A percentile compares a stretch with the other conserved stretches of the same genome.
Conservation (phyloP, 2,113 vertebrate genomes). For the Crotalus horridus region DNA sequence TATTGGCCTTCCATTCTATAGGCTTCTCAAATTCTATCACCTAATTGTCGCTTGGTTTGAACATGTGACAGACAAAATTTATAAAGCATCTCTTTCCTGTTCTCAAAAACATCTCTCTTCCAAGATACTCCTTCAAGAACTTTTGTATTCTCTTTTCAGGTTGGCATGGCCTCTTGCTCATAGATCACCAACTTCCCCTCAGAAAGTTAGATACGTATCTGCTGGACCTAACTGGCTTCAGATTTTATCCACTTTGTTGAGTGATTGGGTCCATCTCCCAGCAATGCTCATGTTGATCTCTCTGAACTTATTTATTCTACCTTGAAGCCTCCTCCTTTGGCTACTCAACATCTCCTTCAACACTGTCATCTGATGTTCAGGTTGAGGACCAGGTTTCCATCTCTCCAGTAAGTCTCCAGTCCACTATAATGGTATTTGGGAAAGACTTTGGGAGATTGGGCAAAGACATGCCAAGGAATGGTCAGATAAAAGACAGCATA, state of each 20-base stretch:
- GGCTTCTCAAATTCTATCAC: neutral
- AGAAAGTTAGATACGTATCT: neutral
- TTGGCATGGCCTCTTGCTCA: neutral
- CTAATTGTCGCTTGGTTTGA: neutral
- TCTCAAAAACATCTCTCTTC: neutral
- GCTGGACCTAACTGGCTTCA: neutral
- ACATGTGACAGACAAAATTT: neutral
- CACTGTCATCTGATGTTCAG: neutral
- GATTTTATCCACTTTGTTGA: neutral
- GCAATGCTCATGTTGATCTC: neutral
- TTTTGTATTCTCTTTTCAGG: neutral
- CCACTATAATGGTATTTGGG: neutral
- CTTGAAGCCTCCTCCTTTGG: neutral
- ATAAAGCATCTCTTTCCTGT: neutral
- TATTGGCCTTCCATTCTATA: neutral
- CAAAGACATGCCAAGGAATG: neutral
- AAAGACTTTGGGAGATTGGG: neutral
- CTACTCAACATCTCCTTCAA: neutral
- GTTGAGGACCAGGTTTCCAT: neutral
- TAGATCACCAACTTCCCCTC: neutral
- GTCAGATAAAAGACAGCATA: neutral
- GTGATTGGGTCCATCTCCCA: neutral
- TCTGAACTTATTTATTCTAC: neutral
- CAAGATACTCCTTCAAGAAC: neutral
- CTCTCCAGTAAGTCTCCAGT: neutral